Conservation (phyloP, 2,113 vertebrate species). For the Sphaerodactylus townsendi region DNA sequence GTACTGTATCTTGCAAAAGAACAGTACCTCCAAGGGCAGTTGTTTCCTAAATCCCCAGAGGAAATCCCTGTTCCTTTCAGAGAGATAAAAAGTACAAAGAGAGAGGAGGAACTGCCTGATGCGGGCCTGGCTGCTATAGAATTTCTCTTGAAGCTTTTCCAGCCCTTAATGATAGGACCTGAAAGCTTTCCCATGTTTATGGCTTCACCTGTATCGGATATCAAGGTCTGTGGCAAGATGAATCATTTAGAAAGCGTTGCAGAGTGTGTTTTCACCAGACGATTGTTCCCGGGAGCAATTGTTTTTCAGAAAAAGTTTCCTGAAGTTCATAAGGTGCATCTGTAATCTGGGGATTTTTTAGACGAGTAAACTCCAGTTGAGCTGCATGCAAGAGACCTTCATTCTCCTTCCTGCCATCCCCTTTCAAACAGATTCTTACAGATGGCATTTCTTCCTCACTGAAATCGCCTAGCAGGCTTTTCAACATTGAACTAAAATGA, state of each 20-base stretch:
- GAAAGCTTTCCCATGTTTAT: constrained; percentile 43
- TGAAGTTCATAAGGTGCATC: constrained; percentile 50
- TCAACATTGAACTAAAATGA: neutral
- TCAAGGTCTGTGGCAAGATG: constrained; percentile 56
- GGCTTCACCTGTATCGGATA: constrained; percentile 52
- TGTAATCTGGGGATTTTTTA: constrained; percentile 20
- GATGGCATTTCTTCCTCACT: constrained; percentile 24
- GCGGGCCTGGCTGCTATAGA: constrained; percentile 28
- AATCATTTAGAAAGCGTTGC: constrained; percentile 47
- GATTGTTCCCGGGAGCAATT: constrained; percentile 40
- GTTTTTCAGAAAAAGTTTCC: constrained; percentile 42
- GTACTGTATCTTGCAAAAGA: constrained; percentile 53
- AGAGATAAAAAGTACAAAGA: constrained; percentile 67
- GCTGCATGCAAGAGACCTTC: neutral
- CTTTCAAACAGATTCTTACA: neutral
- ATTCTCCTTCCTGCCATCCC: neutral
- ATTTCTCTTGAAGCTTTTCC: constrained; percentile 68
- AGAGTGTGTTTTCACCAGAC: constrained; percentile 25
- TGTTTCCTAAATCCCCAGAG: constrained; percentile 63
- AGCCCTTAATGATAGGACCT: constrained; percentile 34
- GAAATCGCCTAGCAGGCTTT: constrained; percentile 18
- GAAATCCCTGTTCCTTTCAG: constrained; percentile 70
- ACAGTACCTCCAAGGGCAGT: constrained; percentile 25
- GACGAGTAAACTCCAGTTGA: neutral
- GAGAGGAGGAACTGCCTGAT: constrained; percentile 49